Evolutionary conservation across 2,797 vertebrate species (phyloP), one percentile per base, ranked within the genome.

Genomic region (Cheirogaleus major): DNA sequence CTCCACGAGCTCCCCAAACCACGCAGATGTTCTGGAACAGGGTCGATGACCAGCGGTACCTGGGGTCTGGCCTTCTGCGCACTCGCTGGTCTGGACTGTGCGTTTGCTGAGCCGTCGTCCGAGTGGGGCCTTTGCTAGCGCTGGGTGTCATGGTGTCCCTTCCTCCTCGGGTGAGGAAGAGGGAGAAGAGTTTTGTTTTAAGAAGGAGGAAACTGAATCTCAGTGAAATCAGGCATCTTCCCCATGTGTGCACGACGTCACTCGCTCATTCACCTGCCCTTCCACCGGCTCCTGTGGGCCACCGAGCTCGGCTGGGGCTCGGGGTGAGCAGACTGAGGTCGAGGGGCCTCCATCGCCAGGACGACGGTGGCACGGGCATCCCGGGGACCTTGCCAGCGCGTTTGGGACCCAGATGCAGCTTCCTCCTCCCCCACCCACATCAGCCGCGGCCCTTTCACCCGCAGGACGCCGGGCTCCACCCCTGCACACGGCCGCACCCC

Each of bases 41-140:
- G n/a, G 32, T 15, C 7, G 14, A 13, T 4, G 4, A 4, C 25
- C 43, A 5, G 0, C 48, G 15, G 18, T 2, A 0, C 2, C n/a
- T 3, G 7, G 0, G 18, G 4, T 2, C 38, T 7, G 0, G 0
- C 14, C 75, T 30, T 7, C 1, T 0, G 27, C 35, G 50, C 0
- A 1, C 8, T 0, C 12, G 1, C 30, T 0, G 55, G 2, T 10
- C 10, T 30, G 0, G 1, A 30, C 2, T 8, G 1, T 6, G 12
- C 6, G 30, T 35, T 23, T 45, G 50, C 73, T 1, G 5, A 32
- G 27, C 4, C 20, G 22, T 8, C 5, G 0, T 2, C 12, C 4
- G 1, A 0, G 0, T 1, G 0, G 23, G 20, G 50, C 57, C 11
- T 12, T 25, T 59, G 57, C 57, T 11, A 10, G 27, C 1, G 0